A percentile compares a stretch with the other conserved stretches of the same genome.
phyloP scores from a whole-genome alignment of 2,888 invertebrate species.

The Formica aserva region DNA sequence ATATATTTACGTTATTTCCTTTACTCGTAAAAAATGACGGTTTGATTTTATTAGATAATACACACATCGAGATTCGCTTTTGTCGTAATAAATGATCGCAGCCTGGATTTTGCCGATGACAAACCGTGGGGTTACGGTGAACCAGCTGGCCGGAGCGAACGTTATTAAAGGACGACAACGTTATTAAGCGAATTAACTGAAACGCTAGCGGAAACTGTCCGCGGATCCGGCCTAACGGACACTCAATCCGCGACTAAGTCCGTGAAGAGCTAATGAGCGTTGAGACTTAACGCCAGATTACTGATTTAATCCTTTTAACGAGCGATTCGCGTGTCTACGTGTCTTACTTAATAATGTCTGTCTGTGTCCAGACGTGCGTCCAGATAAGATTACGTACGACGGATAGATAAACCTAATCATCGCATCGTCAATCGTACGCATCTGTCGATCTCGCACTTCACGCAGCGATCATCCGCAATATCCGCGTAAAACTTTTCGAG shows the following conservation, averaged over 20 bases:
- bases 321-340: slow-evolving; percentile 74
- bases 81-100: slow-evolving; percentile 15
- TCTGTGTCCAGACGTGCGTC: slow-evolving; percentile 41
- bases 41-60: neutral
- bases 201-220: slow-evolving; percentile 68
- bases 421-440: neutral
- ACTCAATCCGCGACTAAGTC: slow-evolving; percentile 61
- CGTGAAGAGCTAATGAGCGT: slow-evolving; percentile 70
- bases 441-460: slow-evolving; percentile 16
- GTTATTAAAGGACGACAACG: slow-evolving; percentile 58
- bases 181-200: slow-evolving; percentile 69
- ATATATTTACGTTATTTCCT: neutral
- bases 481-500: neutral
- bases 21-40: neutral
- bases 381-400: slow-evolving; percentile 28
- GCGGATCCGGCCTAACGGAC: slow-evolving; percentile 68
- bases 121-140: neutral
- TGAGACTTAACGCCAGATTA: slow-evolving; percentile 75
- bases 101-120: neutral
- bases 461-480: neutral
- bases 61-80: neutral
- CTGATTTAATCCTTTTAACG: slow-evolving; percentile 73
- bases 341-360: slow-evolving; percentile 57
- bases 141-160: slow-evolving; percentile 25
- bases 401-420: slow-evolving; percentile 1